Conservation (phyloP, 2,113 vertebrate genomes). For the Melanostigma gelatinosum region DNA sequence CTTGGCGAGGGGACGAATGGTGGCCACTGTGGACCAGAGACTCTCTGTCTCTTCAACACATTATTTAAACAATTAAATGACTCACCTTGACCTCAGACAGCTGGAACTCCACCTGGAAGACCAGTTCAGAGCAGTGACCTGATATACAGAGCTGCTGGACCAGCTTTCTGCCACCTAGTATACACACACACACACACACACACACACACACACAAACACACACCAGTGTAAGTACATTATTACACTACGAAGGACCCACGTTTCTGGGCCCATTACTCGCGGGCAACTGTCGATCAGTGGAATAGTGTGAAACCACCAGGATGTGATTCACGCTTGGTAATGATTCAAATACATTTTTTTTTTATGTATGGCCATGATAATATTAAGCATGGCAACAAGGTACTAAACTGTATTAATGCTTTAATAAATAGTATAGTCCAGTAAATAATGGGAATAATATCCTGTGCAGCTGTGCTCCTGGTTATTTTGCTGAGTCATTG, state of each 20-base stretch:
- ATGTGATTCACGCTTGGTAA: no score
- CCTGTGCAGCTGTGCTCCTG: not conserved
- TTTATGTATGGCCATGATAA: not conserved
- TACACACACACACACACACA: slow-evolving; percentile 15
- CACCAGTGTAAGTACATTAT: not conserved
- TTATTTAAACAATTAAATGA: not conserved
- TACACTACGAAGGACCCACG: not conserved
- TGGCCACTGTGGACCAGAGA: not conserved
- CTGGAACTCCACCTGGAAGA: slow-evolving; percentile 90
- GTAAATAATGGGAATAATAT: not conserved
- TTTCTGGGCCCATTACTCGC: no score
- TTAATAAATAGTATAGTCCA: no score
- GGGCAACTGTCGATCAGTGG: no score
- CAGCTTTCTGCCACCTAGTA: slow-evolving; percentile 32
- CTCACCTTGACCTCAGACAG: slow-evolving; percentile 87
- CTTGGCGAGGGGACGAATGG: not conserved
- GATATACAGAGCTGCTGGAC: slow-evolving; percentile 78
- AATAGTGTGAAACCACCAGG: no score
- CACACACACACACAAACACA: slow-evolving; percentile 15
- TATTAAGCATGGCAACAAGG: not conserved
- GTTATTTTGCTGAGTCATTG: not conserved
- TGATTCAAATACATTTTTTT: no score
- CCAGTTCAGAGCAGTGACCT: slow-evolving; percentile 83
- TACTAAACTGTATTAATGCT: not conserved
- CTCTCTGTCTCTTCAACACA: not conserved